Percentiles rank a stretch among this genome's conserved stretches.
These are phyloP conservation scores for Zootoca vivipara DNA, from an alignment of 2,113 vertebrate species.

Conservation along the genomic window DNA sequence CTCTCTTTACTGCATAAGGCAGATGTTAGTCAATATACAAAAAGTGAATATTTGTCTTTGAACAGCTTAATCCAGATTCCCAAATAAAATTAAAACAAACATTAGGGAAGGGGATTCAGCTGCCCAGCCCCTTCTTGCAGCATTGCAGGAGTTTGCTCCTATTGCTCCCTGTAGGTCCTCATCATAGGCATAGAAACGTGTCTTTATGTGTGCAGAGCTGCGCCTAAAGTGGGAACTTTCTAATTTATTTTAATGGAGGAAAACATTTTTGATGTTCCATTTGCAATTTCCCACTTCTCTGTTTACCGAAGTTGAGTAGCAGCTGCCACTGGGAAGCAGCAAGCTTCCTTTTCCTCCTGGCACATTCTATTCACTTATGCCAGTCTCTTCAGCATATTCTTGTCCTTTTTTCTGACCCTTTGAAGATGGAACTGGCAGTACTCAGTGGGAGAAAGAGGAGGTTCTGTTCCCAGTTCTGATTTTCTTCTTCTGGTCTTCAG, in stretches of 20 bases:
- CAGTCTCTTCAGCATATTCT: background rate
- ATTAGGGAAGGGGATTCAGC: too few relatives aligned
- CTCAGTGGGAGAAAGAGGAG: background rate
- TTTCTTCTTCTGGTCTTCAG: background rate
- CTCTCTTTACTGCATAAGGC: background rate
- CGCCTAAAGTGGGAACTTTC: background rate
- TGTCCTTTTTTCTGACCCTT: background rate
- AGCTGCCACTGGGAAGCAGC: background rate
- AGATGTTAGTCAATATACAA: background rate
- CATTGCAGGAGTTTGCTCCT: background rate
- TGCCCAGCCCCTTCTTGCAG: background rate
- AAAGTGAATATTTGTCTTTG: background rate
- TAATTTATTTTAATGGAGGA: background rate
- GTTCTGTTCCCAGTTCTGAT: background rate
- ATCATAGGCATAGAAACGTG: background rate
- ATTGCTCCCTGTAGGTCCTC: background rate
- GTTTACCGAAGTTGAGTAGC: background rate
- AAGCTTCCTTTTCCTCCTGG: background rate
- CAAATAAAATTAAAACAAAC: background rate
- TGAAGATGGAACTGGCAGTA: too few relatives aligned
- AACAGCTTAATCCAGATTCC: background rate
- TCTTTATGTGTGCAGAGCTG: background rate
- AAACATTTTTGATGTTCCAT: background rate
- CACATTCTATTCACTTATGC: background rate
- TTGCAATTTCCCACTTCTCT: background rate